Conservation (phyloP, 2,888 invertebrate genomes). For the Sabatieria punctata region DNA sequence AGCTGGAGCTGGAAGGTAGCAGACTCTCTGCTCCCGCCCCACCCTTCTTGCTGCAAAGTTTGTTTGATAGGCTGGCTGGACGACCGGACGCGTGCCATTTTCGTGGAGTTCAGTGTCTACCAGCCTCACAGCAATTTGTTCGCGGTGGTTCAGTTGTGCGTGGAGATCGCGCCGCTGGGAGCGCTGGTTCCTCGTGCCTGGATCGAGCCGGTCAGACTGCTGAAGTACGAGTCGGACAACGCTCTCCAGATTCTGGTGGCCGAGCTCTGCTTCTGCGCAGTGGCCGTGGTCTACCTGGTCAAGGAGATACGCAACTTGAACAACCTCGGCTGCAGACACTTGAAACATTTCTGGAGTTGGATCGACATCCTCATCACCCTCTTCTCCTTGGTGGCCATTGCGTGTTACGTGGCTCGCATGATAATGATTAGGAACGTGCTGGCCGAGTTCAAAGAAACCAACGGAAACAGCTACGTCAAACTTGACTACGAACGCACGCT, state of each 20-base stretch:
- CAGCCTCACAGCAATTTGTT: background rate
- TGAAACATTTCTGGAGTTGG: background rate
- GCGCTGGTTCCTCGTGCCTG: background rate
- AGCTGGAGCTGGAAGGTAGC: background rate
- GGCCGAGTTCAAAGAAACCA: conserved; percentile 30
- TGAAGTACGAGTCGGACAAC: background rate
- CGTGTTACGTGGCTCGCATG: conserved; percentile 33
- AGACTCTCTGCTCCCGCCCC: too few relatives aligned
- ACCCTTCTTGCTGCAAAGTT: too few relatives aligned
- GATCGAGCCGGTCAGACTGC: background rate
- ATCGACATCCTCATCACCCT: conserved; percentile 22
- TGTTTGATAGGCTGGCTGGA: background rate
- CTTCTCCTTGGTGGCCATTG: conserved; percentile 32
- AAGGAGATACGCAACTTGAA: background rate
- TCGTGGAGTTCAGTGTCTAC: background rate
- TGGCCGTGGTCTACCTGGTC: background rate
- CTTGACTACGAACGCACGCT: conserved; percentile 25
- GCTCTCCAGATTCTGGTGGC: background rate
- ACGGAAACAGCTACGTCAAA: conserved; percentile 29
- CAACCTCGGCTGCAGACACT: background rate
- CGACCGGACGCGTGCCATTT: background rate
- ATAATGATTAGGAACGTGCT: conserved; percentile 31
- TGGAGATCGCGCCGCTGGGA: background rate
- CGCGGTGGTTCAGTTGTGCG: background rate
- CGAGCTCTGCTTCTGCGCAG: background rate